These are phyloP conservation scores for Macrobrachium nipponense DNA, from an alignment of 1,140 invertebrate species.

Conservation along the genomic window DNA sequence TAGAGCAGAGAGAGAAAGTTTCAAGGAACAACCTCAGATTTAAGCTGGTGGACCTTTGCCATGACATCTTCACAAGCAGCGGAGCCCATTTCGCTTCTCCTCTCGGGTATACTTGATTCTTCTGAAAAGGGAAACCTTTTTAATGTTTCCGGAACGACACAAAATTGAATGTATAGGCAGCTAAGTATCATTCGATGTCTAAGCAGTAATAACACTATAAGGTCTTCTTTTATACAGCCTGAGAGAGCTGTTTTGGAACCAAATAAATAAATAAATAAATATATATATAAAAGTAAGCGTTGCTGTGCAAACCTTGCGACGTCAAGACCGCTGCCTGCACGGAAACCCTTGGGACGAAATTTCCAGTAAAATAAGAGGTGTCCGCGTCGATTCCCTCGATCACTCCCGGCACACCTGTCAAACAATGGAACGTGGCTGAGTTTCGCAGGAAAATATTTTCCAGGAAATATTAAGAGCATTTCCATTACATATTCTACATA, in stretches of 20 bases:
- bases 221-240: too few relatives aligned
- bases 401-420: constrained; percentile 68
- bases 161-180: too few relatives aligned
- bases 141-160: neutral
- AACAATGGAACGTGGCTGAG: neutral
- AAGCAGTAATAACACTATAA: too few relatives aligned
- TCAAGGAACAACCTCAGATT: constrained; percentile 69
- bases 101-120: constrained; percentile 70
- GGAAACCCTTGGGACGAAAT: constrained; percentile 76
- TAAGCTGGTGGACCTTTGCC: constrained; percentile 69
- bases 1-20: neutral
- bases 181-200: too few relatives aligned
- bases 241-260: too few relatives aligned
- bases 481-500: too few relatives aligned
- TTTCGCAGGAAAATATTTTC: neutral
- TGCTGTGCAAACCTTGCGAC: constrained; percentile 69
- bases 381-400: constrained; percentile 75
- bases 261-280: too few relatives aligned
- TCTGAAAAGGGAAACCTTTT: constrained; percentile 68
- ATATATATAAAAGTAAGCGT: too few relatives aligned
- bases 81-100: constrained; percentile 71
- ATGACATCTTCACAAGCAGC: constrained; percentile 71
- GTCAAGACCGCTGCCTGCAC: constrained; percentile 74
- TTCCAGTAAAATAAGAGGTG: constrained; percentile 78
- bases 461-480: too few relatives aligned